Percentiles rank a stretch among this genome's conserved stretches.
These are phyloP conservation scores for Macrosteles quadrilineatus DNA, from an alignment of 1,140 invertebrate species.

Conservation along the genomic window DNA sequence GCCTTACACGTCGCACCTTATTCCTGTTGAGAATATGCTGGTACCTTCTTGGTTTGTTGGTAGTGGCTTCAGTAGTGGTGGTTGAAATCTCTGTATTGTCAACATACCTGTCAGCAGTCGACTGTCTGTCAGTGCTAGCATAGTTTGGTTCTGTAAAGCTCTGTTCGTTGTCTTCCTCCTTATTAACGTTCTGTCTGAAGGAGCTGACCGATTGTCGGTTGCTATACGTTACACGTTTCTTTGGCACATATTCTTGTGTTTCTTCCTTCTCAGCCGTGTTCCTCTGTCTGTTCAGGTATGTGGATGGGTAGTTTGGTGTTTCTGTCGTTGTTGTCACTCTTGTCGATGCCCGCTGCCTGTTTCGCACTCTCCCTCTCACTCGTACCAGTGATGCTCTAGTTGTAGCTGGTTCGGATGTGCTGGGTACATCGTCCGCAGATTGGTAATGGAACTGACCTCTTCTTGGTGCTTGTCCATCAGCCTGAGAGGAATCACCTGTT, in stretches of 20 bases:
- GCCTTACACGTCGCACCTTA: constrained; percentile 25
- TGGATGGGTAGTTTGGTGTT: constrained; percentile 27
- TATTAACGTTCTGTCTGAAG: not conserved
- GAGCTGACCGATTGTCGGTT: not conserved
- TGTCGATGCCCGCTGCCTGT: constrained; percentile 11
- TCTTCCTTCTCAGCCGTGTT: not conserved
- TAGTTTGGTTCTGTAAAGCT: not conserved
- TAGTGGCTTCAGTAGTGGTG: constrained; percentile 21
- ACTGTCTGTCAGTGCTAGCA: not conserved
- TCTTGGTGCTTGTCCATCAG: not conserved
- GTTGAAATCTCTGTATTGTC: not conserved
- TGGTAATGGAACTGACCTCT: not conserved
- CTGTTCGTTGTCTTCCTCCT: not conserved
- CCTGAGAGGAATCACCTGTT: not conserved
- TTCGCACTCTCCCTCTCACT: constrained; percentile 28
- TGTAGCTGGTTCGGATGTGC: not conserved
- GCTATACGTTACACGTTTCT: not conserved
- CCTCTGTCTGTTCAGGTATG: constrained; percentile 10
- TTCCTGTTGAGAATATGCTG: constrained; percentile 33
- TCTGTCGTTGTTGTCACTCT: constrained; percentile 22
- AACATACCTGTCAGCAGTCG: not conserved
- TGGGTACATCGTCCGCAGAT: not conserved
- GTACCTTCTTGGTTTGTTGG: constrained; percentile 31
- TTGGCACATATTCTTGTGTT: not conserved
- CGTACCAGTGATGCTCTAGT: constrained; percentile 17